Percentiles rank a stretch among this genome's conserved stretches.
These are phyloP conservation scores for Aethes cnicana DNA, from an alignment of 2,888 invertebrate species.

Conservation along the genomic window DNA sequence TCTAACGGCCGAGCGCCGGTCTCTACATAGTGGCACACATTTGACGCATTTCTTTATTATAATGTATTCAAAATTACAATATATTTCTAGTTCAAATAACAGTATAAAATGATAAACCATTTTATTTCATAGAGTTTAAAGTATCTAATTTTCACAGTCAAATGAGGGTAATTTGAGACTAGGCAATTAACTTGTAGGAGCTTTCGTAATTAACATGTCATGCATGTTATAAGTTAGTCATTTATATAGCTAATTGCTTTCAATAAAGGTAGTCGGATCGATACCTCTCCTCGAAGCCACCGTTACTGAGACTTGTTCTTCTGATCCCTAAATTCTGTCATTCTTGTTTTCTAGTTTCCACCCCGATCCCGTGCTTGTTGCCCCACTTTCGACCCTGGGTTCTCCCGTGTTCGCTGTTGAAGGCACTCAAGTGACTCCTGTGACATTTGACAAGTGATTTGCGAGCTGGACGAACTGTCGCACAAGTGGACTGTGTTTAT, in stretches of 20 bases:
- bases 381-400: slow-evolving; percentile 34
- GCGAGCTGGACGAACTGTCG: slow-evolving; percentile 37
- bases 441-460: slow-evolving; percentile 34
- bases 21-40: slow-evolving; percentile 47
- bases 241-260: slow-evolving; percentile 5
- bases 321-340: slow-evolving; percentile 36
- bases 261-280: not conserved
- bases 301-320: not conserved
- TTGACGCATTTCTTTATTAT: slow-evolving; percentile 55
- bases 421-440: slow-evolving; percentile 37
- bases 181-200: not conserved
- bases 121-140: not conserved
- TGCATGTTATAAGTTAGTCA: slow-evolving; percentile 2
- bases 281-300: not conserved
- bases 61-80: slow-evolving; percentile 9
- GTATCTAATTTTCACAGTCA: no score
- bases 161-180: not conserved
- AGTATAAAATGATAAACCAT: not conserved
- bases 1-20: slow-evolving; percentile 70
- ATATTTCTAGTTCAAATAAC: not conserved
- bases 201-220: slow-evolving; percentile 2
- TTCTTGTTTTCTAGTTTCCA: slow-evolving; percentile 49
- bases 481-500: slow-evolving; percentile 50
- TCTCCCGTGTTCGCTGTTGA: slow-evolving; percentile 47
- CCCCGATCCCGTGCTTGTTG: slow-evolving; percentile 44